Base-by-base conservation (phyloP, 1,140 invertebrate genomes). In the Meloidogyne hapla region DNA sequence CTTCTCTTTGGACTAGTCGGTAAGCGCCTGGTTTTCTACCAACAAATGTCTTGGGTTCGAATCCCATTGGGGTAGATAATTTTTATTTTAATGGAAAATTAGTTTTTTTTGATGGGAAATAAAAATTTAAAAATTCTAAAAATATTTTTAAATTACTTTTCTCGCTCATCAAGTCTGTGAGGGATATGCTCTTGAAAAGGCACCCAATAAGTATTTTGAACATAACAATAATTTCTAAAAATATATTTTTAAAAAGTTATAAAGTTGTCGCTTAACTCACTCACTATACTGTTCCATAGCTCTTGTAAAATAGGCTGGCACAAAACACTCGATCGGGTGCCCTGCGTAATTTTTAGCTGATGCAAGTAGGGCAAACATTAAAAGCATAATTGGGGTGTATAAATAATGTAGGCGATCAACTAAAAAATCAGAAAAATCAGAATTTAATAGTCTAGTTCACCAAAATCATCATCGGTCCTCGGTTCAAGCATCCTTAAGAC, bases 311-410 rank as follows among this genome's bases (percentile, higher is more conserved):
- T 90, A 88, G 12, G 88, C 88, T 18, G 87, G 88, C 21, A 87
- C 87, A 79, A 87, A 87, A 74, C 86, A 87, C 72, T 88, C 84
- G 69, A 90, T 90, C 12, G 89, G 89, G 76, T 90, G 88, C 2
- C 89, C 88, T 38, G 89, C 85, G 80, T 89, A 90, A 79, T 90
- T 89, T 64, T 89, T 87, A 28, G 89, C 89, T 56, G 89, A 89
- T 45, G 89, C 89, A 13, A 90, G 82, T 21, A 90, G 83, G 1
- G 89, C 89, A 79, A 90, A 90, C 79, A 90, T 88, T 48, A 90
- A 85, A 9, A 90, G 81, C 21, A 90, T 84, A 40, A 88, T 88
- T n/a, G 88, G 88, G 15, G 89, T 90, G 79, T 89, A 90, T 48
- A 89, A 84, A 80, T 90, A 89, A 77, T 89, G 89, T 25, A 90